These are phyloP conservation scores for Phycodurus eques DNA, from an alignment of 2,113 vertebrate species.

Conservation along the genomic window DNA sequence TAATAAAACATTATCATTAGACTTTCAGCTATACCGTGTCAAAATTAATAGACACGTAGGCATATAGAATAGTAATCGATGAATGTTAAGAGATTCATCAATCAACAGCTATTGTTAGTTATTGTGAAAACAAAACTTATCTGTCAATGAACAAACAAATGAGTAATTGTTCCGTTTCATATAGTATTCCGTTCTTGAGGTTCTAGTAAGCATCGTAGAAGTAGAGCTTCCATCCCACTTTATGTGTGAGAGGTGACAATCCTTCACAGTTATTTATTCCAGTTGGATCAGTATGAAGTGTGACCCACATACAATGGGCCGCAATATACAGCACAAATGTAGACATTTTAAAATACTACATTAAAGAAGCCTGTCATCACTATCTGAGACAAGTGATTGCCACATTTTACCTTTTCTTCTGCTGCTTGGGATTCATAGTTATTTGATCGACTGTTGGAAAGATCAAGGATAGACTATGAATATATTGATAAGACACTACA, in stretches of 20 bases:
- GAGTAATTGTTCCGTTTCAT: neutral
- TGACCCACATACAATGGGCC: conserved; percentile 20
- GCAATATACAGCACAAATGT: neutral
- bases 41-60: no score
- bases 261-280: conserved; percentile 58
- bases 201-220: conserved; percentile 5
- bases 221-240: conserved; percentile 1
- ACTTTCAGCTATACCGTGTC: no score
- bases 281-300: conserved; percentile 44
- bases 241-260: conserved; percentile 46
- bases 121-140: neutral
- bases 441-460: conserved; percentile 16
- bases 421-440: conserved; percentile 2
- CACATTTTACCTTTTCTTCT: neutral
- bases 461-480: neutral
- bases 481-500: neutral
- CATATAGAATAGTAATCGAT: no score
- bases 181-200: neutral
- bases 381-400: conserved; percentile 1
- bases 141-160: neutral
- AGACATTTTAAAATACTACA: neutral
- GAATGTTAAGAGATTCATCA: no score
- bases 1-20: no score
- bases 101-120: no score
- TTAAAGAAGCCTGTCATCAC: conserved; percentile 12